Base-by-base conservation (phyloP, 1,140 invertebrate genomes). In the Homalodisca vitripennis region DNA sequence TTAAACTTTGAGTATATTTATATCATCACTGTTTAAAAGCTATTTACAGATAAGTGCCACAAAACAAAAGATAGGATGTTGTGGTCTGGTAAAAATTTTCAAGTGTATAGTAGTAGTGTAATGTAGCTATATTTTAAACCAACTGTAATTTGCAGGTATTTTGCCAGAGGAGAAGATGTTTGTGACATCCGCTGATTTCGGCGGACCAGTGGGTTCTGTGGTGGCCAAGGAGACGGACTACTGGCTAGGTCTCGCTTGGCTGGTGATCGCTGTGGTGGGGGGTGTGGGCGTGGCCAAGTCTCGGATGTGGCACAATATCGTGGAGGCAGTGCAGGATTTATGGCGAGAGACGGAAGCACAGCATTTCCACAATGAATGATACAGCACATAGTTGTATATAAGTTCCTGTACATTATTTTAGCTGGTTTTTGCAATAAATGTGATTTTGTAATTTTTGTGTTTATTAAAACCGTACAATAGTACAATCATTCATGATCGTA, bases 321-420 rank as follows among this genome's bases (percentile, higher is more conserved):
- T 95, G 0, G 94, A 96, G 77, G 87, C 88, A 75, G 83, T 96
- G 20, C 87, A 92, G 76, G 92, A 91, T 74, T 41, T 41, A n/a
- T 93, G 92, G 66, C 97, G 95, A 94, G 94, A 96, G 81, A 92
- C 92, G 12, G 92, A 94, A 74, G 92, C 90, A 31, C 92, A 97
- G 76, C 92, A 95, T 78, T 89, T 87, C 78, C 88, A 90, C 78
- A 77, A 74, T 20, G 84, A 87, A 71, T 87, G 79, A 75, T 77
- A 60, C 10, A 6, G 6, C 1, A n/a, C n/a, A n/a, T n/a, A n/a
- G n/a, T n/a, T n/a, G n/a, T n/a, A n/a, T n/a, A n/a, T n/a, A n/a
- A n/a, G n/a, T n/a, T n/a, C n/a, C n/a, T n/a, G n/a, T n/a, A n/a
- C n/a, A n/a, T n/a, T n/a, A n/a, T n/a, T n/a, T n/a, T n/a, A n/a